Evolutionary conservation across 2,113 vertebrate genomes (phyloP), one percentile per base, ranked within the genome.

Genomic region (Piaya cayana): DNA sequence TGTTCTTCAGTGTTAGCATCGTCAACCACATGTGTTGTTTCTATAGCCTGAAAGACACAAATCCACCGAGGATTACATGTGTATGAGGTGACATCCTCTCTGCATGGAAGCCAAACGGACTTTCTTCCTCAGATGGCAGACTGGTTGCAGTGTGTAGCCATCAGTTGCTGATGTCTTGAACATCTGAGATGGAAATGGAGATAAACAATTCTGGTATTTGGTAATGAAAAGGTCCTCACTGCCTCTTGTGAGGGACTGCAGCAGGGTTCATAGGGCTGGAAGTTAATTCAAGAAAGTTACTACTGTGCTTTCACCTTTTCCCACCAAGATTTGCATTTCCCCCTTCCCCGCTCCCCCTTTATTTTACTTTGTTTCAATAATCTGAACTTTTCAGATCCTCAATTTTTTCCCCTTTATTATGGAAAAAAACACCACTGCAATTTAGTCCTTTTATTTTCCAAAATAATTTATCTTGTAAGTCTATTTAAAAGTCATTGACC

Each of bases 41-140:
- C 59, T 64, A 6, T 29, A 36, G 26, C 32, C 43, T 79, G 82
- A 60, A 70, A 81, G 86, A 23, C n/a, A 36, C 6, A 14, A 88
- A n/a, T 16, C 19, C 21, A 7, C 23, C 36, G 49, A 49, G 39
- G 53, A 52, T 25, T 74, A 45, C 56, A 62, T 0, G 0, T 76
- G 30, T 26, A 34, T 9, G 63, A 86, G 47, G 49, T 49, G 1
- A 34, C 76, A 77, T 76, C 43, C 26, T 76, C 26, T 23, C 67
- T 58, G 59, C 47, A 18, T 34, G 45, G 64, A 55, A 86, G 60
- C n/a, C 11, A 32, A 37, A 13, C 25, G 50, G 30, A 19, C 32
- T 79, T 82, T 56, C n/a, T 60, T 78, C 72, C n/a, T 79, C 27
- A 45, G 65, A 8, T 32, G 53, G 75, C 49, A 69, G 49, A 49